phyloP scores from a whole-genome alignment of 2,113 vertebrate genomes.

The Leiothrix lutea region DNA sequence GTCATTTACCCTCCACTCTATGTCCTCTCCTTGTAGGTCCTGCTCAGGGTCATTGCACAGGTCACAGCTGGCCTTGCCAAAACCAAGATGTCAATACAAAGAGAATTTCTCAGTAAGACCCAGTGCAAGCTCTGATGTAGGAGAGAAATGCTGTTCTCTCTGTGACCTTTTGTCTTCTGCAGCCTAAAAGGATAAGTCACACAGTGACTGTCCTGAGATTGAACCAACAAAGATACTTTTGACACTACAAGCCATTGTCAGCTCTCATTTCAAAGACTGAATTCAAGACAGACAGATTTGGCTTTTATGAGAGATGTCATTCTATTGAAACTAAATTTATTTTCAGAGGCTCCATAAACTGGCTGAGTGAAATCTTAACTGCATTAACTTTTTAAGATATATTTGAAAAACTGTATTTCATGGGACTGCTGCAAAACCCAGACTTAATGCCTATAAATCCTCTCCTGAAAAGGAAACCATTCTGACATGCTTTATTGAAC shows the following conservation, averaged over 20 bases:
- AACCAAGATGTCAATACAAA: neutral
- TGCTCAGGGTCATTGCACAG: neutral
- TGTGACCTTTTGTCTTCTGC: neutral
- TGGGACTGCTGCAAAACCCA: conserved; percentile 25
- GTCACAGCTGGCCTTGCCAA: neutral
- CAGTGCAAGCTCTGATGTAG: neutral
- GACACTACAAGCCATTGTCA: conserved; percentile 42
- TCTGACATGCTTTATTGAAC: conserved; percentile 52
- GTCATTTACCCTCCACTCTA: neutral
- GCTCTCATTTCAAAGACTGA: conserved; percentile 53
- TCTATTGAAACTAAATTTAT: conserved; percentile 66
- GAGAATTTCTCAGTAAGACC: neutral
- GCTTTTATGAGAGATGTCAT: conserved; percentile 61
- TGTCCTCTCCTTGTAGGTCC: neutral
- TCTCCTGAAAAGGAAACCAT: conserved; percentile 38
- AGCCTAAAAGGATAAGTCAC: neutral
- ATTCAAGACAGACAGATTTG: conserved; percentile 49
- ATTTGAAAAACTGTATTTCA: conserved; percentile 38
- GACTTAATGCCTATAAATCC: neutral
- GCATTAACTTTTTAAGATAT: conserved; percentile 64
- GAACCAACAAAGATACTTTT: conserved; percentile 21
- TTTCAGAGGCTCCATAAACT: conserved; percentile 57
- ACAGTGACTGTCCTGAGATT: neutral
- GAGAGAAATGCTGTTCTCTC: neutral
- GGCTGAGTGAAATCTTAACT: conserved; percentile 45